Conservation (phyloP, 2,113 vertebrate species). For the Malaclemys terrapin region DNA sequence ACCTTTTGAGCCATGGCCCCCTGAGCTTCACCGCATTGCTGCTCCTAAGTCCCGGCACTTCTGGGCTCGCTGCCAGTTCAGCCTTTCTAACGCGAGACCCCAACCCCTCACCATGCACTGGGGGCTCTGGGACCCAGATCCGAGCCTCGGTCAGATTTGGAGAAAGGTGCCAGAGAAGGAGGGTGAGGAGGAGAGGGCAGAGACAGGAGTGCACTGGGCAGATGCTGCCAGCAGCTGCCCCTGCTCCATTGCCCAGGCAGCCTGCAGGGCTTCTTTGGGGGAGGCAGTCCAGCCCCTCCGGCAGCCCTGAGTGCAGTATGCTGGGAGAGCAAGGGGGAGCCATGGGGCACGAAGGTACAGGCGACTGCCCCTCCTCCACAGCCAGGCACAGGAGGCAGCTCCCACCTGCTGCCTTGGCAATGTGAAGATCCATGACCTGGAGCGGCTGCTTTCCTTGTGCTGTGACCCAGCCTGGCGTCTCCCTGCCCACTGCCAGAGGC, state of each 20-base stretch:
- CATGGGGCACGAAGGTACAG: neutral
- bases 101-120: neutral
- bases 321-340: neutral
- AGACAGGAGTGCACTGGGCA: neutral
- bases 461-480: neutral
- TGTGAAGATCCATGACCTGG: neutral
- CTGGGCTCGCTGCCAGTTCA: neutral
- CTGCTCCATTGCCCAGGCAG: neutral
- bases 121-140: neutral
- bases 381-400: neutral
- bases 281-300: no score
- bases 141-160: neutral
- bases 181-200: neutral
- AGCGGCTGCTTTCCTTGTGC: neutral
- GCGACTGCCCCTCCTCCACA: neutral
- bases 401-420: neutral
- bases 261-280: neutral
- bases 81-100: neutral
- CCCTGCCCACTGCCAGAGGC: constrained; percentile 25
- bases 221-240: neutral
- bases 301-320: neutral
- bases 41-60: neutral
- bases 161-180: neutral
- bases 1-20: neutral
- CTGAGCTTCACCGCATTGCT: neutral